phyloP scores from a whole-genome alignment of 2,888 invertebrate genomes.

The Blastobasis adustella region DNA sequence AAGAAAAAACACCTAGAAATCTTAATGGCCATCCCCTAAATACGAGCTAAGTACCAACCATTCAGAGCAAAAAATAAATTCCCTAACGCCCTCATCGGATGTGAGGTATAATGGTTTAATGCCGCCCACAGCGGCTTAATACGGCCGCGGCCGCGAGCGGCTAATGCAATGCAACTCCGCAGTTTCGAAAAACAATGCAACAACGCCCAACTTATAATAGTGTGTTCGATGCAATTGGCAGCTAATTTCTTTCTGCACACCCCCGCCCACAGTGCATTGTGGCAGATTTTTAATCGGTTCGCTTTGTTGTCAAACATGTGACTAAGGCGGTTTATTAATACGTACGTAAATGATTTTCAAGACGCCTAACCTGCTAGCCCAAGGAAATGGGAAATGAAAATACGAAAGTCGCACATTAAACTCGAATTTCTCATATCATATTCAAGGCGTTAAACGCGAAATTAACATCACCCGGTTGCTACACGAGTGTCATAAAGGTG shows the following conservation, averaged over 20 bases:
- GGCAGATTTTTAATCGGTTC: constrained; percentile 54
- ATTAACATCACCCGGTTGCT: constrained; percentile 34
- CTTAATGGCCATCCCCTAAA: too few relatives aligned
- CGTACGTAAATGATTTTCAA: too few relatives aligned
- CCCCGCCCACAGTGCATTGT: constrained; percentile 43
- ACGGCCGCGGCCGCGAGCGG: constrained; percentile 19
- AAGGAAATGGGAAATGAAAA: constrained; percentile 1
- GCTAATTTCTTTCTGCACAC: constrained; percentile 59
- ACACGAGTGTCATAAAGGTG: constrained; percentile 45
- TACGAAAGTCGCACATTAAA: background rate
- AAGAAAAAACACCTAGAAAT: too few relatives aligned
- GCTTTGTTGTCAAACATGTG: constrained; percentile 23
- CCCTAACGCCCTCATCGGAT: too few relatives aligned
- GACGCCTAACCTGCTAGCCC: background rate
- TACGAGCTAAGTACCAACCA: too few relatives aligned
- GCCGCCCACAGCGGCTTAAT: background rate
- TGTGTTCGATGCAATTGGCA: constrained; percentile 69
- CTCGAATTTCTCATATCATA: constrained; percentile 12
- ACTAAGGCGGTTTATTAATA: too few relatives aligned
- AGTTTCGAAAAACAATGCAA: constrained; percentile 64
- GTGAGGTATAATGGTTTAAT: too few relatives aligned
- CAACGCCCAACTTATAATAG: constrained; percentile 68
- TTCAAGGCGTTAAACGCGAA: constrained; percentile 26
- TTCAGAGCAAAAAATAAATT: too few relatives aligned
- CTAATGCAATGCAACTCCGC: constrained; percentile 46